Percentiles rank a stretch among this genome's conserved stretches.
phyloP scores from a whole-genome alignment of 2,888 invertebrate genomes.

The Mesopsocus fuscifrons region DNA sequence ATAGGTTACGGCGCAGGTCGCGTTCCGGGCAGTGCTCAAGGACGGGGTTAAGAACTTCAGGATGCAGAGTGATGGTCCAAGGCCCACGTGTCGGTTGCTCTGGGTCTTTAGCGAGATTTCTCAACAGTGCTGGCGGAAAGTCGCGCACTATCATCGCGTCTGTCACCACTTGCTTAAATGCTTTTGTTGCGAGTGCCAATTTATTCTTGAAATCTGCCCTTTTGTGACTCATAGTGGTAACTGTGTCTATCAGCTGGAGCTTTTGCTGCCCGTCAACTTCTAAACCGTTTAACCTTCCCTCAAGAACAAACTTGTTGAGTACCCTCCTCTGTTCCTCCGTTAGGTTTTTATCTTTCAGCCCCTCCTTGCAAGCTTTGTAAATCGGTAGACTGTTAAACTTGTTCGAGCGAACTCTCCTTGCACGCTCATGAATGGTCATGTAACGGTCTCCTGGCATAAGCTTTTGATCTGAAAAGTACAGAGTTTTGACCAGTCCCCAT shows the following conservation, averaged over 20 bases:
- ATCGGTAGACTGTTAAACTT: slow-evolving; percentile 55
- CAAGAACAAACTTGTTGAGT: slow-evolving; percentile 56
- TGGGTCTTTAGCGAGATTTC: slow-evolving; percentile 24
- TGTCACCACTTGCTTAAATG: slow-evolving; percentile 23
- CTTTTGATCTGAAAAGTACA: slow-evolving; percentile 61
- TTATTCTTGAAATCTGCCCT: slow-evolving; percentile 1
- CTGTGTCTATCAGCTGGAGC: not conserved
- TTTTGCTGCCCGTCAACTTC: slow-evolving; percentile 27
- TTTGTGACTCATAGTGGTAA: not conserved
- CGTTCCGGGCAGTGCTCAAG: slow-evolving; percentile 72
- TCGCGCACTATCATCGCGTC: slow-evolving; percentile 22
- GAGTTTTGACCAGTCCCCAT: slow-evolving; percentile 71
- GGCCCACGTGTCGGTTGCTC: slow-evolving; percentile 47
- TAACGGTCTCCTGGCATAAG: slow-evolving; percentile 64
- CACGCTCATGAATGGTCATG: slow-evolving; percentile 58
- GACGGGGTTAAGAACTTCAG: slow-evolving; percentile 50
- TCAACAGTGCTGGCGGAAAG: slow-evolving; percentile 22
- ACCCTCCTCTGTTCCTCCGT: slow-evolving; percentile 47
- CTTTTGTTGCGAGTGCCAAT: slow-evolving; percentile 18
- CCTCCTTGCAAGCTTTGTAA: slow-evolving; percentile 42
- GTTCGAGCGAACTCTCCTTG: slow-evolving; percentile 47
- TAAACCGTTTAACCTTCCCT: slow-evolving; percentile 68
- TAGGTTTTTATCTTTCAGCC: slow-evolving; percentile 25
- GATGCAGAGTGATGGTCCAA: slow-evolving; percentile 64
- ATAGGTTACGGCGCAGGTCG: slow-evolving; percentile 58